Conservation (phyloP, 2,797 vertebrate species). For the Sus cebifrons region DNA sequence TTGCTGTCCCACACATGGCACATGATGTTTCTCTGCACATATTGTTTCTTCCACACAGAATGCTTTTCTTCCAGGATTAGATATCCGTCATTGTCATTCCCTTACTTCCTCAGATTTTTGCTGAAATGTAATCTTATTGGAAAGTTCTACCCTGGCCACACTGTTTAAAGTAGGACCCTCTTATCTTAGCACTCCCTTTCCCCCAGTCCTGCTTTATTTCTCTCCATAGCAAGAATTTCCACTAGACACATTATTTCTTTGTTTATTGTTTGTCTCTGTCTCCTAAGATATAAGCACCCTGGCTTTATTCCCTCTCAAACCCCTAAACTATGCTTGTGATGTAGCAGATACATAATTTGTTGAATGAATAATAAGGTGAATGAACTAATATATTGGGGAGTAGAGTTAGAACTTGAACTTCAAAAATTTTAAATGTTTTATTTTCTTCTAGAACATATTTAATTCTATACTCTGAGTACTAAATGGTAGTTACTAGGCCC, state of each 20-base stretch:
- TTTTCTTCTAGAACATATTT: conserved; percentile 52
- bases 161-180: conserved; percentile 18
- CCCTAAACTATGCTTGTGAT: background rate
- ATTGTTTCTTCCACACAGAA: background rate
- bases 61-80: background rate
- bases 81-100: conserved; percentile 4
- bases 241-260: background rate
- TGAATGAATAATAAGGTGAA: background rate
- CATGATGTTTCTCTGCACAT: background rate
- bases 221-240: conserved; percentile 14
- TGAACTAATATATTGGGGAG: background rate
- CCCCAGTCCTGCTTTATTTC: conserved; percentile 25
- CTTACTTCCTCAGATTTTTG: conserved; percentile 41
- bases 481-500: background rate
- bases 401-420: conserved; percentile 29
- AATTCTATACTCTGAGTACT: background rate
- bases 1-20: background rate
- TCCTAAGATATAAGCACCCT: conserved; percentile 29
- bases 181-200: background rate
- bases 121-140: background rate
- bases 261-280: conserved; percentile 37
- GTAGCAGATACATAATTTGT: background rate
- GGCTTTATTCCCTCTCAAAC: background rate
- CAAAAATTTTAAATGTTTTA: conserved; percentile 21
- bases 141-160: background rate